Evolutionary conservation across 2,888 invertebrate species (phyloP).

Genomic region (Chloromyia formosa): DNA sequence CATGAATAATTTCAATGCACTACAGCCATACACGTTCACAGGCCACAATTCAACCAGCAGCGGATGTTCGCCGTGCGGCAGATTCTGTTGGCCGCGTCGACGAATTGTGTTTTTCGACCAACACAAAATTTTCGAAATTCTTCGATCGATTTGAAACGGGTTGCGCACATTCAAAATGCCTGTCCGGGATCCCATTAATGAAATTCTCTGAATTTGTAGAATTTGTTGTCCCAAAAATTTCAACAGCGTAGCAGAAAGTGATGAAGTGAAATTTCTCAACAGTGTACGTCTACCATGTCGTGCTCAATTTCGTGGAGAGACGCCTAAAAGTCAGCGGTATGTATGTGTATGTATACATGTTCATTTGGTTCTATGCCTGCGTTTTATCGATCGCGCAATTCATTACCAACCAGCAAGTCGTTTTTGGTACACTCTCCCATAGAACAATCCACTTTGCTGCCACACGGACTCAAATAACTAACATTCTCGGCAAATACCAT

Average conservation of each 20-base stretch:
- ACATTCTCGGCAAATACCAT: background rate
- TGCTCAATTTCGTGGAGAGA: background rate
- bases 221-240: constrained; percentile 10
- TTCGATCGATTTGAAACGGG: constrained; percentile 1
- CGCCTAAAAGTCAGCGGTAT: background rate
- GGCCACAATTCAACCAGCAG: background rate
- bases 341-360: no score
- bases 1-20: background rate
- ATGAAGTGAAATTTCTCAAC: background rate
- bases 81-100: constrained; percentile 57
- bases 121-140: constrained; percentile 64
- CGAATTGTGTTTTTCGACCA: constrained; percentile 64
- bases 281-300: background rate
- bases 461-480: no score
- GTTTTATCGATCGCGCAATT: no score
- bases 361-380: no score
- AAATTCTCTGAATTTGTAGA: background rate
- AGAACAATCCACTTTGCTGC: no score
- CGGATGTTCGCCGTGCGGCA: background rate
- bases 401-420: no score
- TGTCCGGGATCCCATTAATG: background rate
- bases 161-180: background rate
- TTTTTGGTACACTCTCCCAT: no score
- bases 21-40: background rate
- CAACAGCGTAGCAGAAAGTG: background rate